These are phyloP conservation scores for Gymnothorax javanicus DNA, from an alignment of 2,797 vertebrate species.

Conservation along the genomic window DNA sequence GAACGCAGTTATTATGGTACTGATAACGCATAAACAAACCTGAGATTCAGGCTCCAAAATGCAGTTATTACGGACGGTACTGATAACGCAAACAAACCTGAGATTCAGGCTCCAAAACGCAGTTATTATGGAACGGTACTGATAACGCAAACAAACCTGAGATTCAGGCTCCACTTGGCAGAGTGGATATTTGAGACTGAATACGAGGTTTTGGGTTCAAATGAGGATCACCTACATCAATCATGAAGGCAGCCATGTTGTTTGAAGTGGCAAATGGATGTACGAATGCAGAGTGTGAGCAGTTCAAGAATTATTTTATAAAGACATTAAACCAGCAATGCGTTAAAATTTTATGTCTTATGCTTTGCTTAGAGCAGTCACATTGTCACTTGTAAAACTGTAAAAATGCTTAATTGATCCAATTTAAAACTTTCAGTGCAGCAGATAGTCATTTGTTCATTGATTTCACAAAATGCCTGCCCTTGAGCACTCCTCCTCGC, in stretches of 20 bases:
- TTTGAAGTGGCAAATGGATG: neutral
- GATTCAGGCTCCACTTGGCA: neutral
- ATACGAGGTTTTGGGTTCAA: neutral
- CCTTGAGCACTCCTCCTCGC: neutral
- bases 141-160: neutral
- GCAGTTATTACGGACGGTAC: no score
- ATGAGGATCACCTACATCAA: neutral
- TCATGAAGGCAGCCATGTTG: neutral
- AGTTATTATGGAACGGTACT: neutral
- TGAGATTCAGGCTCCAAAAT: no score
- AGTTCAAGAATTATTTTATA: neutral
- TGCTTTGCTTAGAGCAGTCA: neutral
- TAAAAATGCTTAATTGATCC: conserved; percentile 2
- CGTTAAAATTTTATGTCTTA: neutral
- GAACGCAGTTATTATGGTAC: no score
- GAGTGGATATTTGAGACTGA: neutral
- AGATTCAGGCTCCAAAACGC: no score
- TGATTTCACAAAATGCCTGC: neutral
- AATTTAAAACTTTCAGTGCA: neutral
- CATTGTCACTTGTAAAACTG: neutral
- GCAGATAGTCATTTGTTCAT: neutral
- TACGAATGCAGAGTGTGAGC: neutral
- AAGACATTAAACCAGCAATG: neutral
- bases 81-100: no score
- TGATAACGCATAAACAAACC: no score